phyloP scores from a whole-genome alignment of 2,888 invertebrate genomes.

The Scaptomyza caliginosa region DNA sequence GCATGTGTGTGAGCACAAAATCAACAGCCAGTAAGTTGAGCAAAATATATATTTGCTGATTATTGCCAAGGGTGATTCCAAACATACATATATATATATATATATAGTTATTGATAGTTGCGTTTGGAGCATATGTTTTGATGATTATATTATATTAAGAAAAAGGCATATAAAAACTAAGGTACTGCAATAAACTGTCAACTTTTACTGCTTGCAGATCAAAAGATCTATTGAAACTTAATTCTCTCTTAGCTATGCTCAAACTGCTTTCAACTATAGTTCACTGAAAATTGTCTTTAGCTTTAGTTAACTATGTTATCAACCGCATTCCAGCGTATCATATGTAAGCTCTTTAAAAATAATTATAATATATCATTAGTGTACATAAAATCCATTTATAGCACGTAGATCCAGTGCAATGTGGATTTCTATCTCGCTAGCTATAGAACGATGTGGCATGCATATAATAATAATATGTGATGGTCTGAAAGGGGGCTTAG shows the following conservation, averaged over 20 bases:
- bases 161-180: too few relatives aligned
- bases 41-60: conserved; percentile 56
- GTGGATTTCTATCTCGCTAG: conserved; percentile 10
- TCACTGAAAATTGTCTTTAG: conserved; percentile 2
- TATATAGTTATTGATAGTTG: conserved; percentile 37
- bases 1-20: conserved; percentile 2
- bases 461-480: conserved; percentile 56
- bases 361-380: conserved; percentile 21
- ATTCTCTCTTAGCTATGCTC: not conserved
- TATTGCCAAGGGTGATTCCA: conserved; percentile 67
- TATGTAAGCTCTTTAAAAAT: conserved; percentile 18
- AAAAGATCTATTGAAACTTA: not conserved
- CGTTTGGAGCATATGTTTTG: conserved; percentile 1
- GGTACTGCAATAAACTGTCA: not conserved
- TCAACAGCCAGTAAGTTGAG: conserved; percentile 32
- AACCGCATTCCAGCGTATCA: conserved; percentile 41
- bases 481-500: not conserved
- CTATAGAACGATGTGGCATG: conserved; percentile 31
- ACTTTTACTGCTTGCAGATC: not conserved
- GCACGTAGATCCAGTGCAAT: conserved; percentile 16
- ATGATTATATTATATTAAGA: too few relatives aligned
- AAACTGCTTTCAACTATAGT: conserved; percentile 18
- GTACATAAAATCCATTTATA: conserved; percentile 23
- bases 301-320: conserved; percentile 18
- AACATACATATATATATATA: too few relatives aligned